These are phyloP conservation scores for Leptopterna dolabrata DNA, from an alignment of 2,888 invertebrate species.

Conservation along the genomic window DNA sequence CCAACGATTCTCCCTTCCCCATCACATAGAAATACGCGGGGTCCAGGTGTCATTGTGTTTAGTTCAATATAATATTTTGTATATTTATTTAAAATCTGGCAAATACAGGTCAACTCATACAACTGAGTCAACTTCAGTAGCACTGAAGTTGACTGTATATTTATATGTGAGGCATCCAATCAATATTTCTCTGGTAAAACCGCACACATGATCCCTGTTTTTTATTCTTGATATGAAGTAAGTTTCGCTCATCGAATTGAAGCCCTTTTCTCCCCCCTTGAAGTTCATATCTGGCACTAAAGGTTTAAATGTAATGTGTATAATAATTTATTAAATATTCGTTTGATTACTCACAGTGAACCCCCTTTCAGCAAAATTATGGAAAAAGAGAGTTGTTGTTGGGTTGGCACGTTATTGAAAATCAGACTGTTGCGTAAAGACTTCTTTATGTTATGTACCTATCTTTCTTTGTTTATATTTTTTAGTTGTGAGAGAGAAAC, in stretches of 20 bases:
- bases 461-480: constrained; percentile 54
- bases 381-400: constrained; percentile 35
- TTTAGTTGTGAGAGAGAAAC: constrained; percentile 56
- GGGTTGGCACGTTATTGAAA: constrained; percentile 45
- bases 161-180: too few relatives aligned
- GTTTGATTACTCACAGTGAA: background rate
- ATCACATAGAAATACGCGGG: background rate
- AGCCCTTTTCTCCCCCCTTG: too few relatives aligned
- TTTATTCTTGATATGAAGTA: too few relatives aligned
- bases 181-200: too few relatives aligned
- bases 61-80: background rate
- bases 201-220: too few relatives aligned
- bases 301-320: background rate
- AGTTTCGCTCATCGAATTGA: too few relatives aligned
- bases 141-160: too few relatives aligned
- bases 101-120: background rate
- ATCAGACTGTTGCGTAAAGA: constrained; percentile 61
- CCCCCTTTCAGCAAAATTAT: constrained; percentile 25
- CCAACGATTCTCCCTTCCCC: background rate
- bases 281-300: too few relatives aligned
- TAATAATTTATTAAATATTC: background rate
- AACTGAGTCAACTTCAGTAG: too few relatives aligned
- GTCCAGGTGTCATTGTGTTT: background rate
- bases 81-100: background rate
- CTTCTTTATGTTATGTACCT: constrained; percentile 58